These are phyloP conservation scores for Brachyalestes nurse DNA, from an alignment of 2,797 vertebrate genomes.

Conservation along the genomic window DNA sequence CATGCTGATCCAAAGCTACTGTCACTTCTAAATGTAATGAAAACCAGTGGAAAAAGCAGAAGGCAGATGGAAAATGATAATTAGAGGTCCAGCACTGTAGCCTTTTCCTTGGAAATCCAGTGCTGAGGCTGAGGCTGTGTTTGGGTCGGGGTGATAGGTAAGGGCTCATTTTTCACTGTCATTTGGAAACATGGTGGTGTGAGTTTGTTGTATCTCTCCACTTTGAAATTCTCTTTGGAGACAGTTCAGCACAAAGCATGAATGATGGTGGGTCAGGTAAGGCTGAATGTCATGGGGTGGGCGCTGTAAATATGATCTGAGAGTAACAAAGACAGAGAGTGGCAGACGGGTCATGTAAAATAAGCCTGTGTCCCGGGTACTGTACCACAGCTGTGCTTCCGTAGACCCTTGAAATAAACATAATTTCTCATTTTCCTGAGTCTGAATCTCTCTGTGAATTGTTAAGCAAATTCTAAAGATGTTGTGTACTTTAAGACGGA, in stretches of 20 bases:
- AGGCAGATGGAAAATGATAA: background rate
- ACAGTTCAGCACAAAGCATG: conserved; percentile 39
- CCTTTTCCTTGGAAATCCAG: background rate
- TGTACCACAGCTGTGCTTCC: conserved; percentile 6
- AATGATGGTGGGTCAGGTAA: conserved; percentile 41
- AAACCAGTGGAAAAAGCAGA: background rate
- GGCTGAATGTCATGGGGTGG: conserved; percentile 37
- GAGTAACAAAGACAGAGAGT: conserved; percentile 37
- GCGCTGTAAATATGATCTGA: conserved; percentile 53
- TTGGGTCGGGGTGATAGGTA: background rate
- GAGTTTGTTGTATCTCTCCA: conserved; percentile 26
- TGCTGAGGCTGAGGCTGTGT: background rate
- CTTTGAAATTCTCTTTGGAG: conserved; percentile 36
- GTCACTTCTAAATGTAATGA: background rate
- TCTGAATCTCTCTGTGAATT: background rate
- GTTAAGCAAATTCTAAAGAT: background rate
- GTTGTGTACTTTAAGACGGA: conserved; percentile 1
- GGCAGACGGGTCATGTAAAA: conserved; percentile 52
- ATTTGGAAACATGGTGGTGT: conserved; percentile 27
- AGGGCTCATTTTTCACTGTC: conserved; percentile 28
- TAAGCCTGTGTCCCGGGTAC: conserved; percentile 21
- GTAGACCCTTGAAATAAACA: conserved; percentile 2
- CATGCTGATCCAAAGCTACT: conserved; percentile 1
- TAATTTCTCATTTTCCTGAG: background rate
- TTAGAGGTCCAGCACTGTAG: background rate